phyloP scores from a whole-genome alignment of 1,140 invertebrate genomes.

The Xylocopa sonorina region DNA sequence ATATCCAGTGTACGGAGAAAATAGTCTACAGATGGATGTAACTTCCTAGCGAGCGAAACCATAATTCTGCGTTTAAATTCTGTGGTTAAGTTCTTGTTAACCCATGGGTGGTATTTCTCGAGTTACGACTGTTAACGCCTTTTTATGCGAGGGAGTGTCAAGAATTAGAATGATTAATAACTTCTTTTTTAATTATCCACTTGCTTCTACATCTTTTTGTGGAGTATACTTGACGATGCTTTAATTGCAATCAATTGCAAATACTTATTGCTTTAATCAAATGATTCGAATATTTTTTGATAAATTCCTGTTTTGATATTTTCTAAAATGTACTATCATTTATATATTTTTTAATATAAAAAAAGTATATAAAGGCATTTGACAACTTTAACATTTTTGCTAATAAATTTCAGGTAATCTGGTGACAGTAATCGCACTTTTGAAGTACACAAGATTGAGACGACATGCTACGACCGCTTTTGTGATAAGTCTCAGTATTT shows the following conservation, averaged over 20 bases:
- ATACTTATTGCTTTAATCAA: neutral
- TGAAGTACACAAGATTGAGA: conserved; percentile 88
- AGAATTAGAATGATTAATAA: conserved; percentile 28
- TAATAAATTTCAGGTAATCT: conserved; percentile 87
- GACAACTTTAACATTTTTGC: neutral
- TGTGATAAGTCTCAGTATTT: conserved; percentile 92
- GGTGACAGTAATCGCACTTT: conserved; percentile 89
- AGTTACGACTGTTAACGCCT: conserved; percentile 21
- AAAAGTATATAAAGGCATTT: too few relatives aligned
- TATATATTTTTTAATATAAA: too few relatives aligned
- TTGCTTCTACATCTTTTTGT: neutral
- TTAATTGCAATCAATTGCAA: neutral
- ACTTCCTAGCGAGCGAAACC: neutral
- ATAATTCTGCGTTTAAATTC: conserved; percentile 32
- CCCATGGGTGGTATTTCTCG: conserved; percentile 19
- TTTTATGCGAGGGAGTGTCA: conserved; percentile 26
- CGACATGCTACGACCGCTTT: conserved; percentile 93
- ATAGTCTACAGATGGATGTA: neutral
- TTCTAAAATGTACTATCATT: too few relatives aligned
- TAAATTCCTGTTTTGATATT: neutral
- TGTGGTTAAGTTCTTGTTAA: conserved; percentile 31
- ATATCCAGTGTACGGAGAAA: neutral
- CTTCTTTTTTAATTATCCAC: conserved; percentile 16
- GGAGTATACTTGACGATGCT: neutral
- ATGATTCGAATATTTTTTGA: neutral